Conservation (phyloP, 2,797 vertebrate genomes). For the Chelidonichthys spinosus region DNA sequence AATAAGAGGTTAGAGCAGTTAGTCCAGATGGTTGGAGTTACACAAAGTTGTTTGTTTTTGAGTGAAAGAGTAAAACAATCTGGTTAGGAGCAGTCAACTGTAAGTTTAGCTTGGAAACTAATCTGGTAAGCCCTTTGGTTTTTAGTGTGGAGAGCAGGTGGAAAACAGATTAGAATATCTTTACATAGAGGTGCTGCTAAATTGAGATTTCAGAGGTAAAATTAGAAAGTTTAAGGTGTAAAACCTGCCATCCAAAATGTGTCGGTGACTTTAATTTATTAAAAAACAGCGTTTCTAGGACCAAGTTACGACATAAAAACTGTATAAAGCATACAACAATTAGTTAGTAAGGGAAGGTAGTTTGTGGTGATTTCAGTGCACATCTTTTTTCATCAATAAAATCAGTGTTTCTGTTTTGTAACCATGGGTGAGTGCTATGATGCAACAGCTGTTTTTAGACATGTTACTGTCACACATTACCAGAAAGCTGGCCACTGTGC, state of each 20-base stretch:
- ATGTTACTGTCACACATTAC: conserved; percentile 19
- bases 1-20: not conserved
- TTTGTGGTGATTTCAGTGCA: not conserved
- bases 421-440: conserved; percentile 13
- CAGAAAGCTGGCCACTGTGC: not conserved
- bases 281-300: not conserved
- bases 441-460: not conserved
- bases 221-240: conserved; percentile 9
- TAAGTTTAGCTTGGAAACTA: conserved; percentile 22
- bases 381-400: not conserved
- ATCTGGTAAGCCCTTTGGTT: conserved; percentile 32
- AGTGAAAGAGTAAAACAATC: not conserved
- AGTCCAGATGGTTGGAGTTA: not conserved
- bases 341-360: not conserved
- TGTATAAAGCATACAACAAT: not conserved
- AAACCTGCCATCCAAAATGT: not conserved
- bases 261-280: not conserved
- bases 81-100: not conserved
- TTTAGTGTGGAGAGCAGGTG: conserved; percentile 23
- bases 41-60: conserved; percentile 6
- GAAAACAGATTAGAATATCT: conserved; percentile 13
- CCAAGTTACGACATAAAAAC: not conserved
- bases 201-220: conserved; percentile 32
- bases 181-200: conserved; percentile 13
- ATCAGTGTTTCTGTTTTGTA: not conserved